Conservation (phyloP, 1,140 invertebrate species). For the Drosophila miranda region DNA sequence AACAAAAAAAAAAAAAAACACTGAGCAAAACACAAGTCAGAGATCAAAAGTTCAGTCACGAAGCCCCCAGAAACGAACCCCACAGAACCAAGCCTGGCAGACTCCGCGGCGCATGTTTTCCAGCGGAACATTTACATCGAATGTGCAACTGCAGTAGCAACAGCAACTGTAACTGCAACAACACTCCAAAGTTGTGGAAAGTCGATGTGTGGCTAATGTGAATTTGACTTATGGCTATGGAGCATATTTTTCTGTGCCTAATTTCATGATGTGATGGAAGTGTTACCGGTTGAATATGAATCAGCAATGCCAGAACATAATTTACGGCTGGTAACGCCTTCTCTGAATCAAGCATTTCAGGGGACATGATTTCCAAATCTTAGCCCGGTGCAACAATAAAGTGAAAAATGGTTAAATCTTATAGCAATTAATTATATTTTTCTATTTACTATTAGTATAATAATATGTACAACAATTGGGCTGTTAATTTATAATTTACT, state of each 20-base stretch:
- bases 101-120: slow-evolving; percentile 46
- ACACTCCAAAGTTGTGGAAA: slow-evolving; percentile 28
- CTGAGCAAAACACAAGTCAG: slow-evolving; percentile 40
- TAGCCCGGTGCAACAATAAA: too few species aligned
- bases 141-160: slow-evolving; percentile 32
- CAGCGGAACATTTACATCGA: slow-evolving; percentile 23
- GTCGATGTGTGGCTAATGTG: slow-evolving; percentile 46
- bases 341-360: too few species aligned
- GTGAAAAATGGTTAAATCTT: too few species aligned
- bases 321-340: not conserved
- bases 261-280: slow-evolving; percentile 21
- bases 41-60: slow-evolving; percentile 78
- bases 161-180: slow-evolving; percentile 24
- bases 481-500: too few species aligned
- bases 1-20: slow-evolving; percentile 16
- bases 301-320: not conserved
- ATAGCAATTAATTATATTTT: too few species aligned
- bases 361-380: too few species aligned
- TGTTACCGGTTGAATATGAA: slow-evolving; percentile 3
- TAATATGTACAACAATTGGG: too few species aligned
- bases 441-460: too few species aligned
- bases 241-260: slow-evolving; percentile 13
- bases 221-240: slow-evolving; percentile 34
- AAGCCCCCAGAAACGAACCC: slow-evolving; percentile 60
- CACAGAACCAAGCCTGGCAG: slow-evolving; percentile 58